Conservation (phyloP, 2,113 vertebrate species). For the Gnathonemus echidnorhynchus region DNA sequence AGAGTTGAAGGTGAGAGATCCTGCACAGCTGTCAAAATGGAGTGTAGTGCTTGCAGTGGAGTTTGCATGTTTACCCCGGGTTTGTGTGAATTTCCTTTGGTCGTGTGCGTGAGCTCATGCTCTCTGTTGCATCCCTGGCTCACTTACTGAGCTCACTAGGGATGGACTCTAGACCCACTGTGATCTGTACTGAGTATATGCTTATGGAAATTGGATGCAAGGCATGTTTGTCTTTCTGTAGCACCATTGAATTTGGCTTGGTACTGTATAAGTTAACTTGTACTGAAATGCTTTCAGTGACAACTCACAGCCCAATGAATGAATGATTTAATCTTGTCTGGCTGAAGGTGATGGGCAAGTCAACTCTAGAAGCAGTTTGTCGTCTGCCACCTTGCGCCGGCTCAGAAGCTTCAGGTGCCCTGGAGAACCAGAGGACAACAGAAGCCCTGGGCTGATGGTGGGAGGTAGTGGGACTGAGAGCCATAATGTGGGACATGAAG, state of each 20-base stretch:
- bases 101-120: not conserved
- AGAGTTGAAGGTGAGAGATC: conserved; percentile 35
- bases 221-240: not conserved
- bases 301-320: not conserved
- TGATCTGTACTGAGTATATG: not conserved
- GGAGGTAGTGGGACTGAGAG: too few relatives aligned
- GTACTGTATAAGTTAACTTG: not conserved
- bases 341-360: conserved; percentile 25
- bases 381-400: conserved; percentile 49
- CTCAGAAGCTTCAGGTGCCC: conserved; percentile 52
- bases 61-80: not conserved
- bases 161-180: not conserved
- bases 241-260: not conserved
- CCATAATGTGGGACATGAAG: not conserved
- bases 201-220: not conserved
- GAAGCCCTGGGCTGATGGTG: not conserved
- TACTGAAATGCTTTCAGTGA: not conserved
- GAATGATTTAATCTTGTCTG: not conserved
- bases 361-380: conserved; percentile 27
- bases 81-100: not conserved
- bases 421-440: conserved; percentile 12
- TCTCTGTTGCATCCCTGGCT: not conserved
- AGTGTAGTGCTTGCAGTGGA: not conserved
- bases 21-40: not conserved
- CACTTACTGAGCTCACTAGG: not conserved